Evolutionary conservation across 2,797 vertebrate genomes (phyloP), one percentile per base, ranked within the genome.

Genomic region (Streptopelia turtur): DNA sequence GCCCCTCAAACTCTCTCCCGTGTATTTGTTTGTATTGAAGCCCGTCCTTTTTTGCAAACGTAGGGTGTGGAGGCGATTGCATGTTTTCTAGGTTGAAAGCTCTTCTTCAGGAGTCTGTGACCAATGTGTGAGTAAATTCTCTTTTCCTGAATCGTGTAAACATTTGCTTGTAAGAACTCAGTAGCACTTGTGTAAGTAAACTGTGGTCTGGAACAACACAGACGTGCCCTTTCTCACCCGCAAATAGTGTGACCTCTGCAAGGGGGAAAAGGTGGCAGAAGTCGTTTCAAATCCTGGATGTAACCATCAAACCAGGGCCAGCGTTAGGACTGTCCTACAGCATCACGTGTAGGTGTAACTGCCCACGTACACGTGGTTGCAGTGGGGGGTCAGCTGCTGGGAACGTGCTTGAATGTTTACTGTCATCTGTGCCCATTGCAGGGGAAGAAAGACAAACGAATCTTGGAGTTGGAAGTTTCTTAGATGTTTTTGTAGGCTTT

Each of bases 271-370:
- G 25, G 27, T 71, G 45, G 47, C n/a, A 33, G 39, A 47, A 1
- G 2, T 16, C 2, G 0, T 30, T 74, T 72, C 60, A 52, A 22
- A 8, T 90, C 49, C 16, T 59, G 69, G n/a, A 8, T 0, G 1
- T 50, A 52, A 45, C 22, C 1, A 1, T 57, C 50, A 78, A 82
- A 18, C 47, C 0, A 0, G 20, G 33, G 41, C 20, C 28, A 31
- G 0, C 1, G 3, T 70, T 70, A 25, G 81, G 50, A 11, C 28
- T 47, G 13, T 59, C 12, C 71, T 33, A 1, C 8, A 4, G 55
- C 35, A 1, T 33, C 59, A 11, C 1, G 0, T 33, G 28, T 15
- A 24, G 30, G 4, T 64, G 47, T 78, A 53, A 57, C 55, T 68
- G 49, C 61, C 25, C 31, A 25, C 61, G 14, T 27, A 15, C 53